Percentiles rank a stretch among this genome's conserved stretches.
These are phyloP conservation scores for Meta bourneti DNA, from an alignment of 2,888 invertebrate species.

Conservation along the genomic window DNA sequence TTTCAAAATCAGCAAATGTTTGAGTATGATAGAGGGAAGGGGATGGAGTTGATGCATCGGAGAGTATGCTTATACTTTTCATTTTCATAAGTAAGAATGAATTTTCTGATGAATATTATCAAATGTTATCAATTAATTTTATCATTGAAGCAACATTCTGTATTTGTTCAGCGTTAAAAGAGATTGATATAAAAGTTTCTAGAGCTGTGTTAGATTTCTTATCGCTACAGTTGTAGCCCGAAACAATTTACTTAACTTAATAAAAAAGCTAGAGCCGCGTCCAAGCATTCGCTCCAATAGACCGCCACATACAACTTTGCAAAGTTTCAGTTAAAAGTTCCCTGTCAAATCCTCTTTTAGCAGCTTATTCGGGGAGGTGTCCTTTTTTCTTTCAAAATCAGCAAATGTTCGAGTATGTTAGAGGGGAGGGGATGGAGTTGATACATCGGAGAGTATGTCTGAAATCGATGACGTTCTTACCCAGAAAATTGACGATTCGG, in stretches of 20 bases:
- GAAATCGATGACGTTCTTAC: background rate
- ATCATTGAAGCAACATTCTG: too few relatives aligned
- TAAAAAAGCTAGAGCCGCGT: background rate
- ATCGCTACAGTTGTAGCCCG: too few relatives aligned
- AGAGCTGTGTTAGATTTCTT: too few relatives aligned
- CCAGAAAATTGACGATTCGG: background rate
- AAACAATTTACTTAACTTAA: background rate
- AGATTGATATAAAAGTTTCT: too few relatives aligned
- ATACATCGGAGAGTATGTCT: background rate
- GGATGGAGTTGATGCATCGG: too few relatives aligned
- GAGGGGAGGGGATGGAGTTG: background rate
- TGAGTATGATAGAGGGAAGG: background rate
- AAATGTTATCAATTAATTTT: too few relatives aligned
- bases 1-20: background rate
- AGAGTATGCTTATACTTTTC: too few relatives aligned
- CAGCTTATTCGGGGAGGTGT: background rate
- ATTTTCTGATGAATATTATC: too few relatives aligned
- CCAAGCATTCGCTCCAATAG: background rate
- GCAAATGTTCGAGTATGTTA: background rate
- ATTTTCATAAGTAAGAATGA: too few relatives aligned
- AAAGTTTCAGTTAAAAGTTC: background rate
- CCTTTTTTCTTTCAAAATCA: background rate
- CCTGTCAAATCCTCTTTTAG: background rate
- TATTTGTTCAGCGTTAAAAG: too few relatives aligned
- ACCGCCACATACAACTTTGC: background rate